Evolutionary conservation across 2,797 vertebrate genomes (phyloP).

Genomic region (Sarcophilus harrisii): DNA sequence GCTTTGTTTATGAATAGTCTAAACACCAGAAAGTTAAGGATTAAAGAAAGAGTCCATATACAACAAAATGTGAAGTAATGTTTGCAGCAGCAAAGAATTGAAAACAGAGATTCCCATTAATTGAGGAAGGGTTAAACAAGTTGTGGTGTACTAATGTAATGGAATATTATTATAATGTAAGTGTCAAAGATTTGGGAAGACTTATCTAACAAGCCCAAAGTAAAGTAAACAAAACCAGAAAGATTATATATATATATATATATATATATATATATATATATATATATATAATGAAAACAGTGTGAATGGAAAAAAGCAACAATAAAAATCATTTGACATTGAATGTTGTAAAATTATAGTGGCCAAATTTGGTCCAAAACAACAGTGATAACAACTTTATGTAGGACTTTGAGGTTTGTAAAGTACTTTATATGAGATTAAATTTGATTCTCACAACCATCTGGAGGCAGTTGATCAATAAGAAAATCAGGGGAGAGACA

Average conservation of each 20-base stretch:
- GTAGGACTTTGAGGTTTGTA: background rate
- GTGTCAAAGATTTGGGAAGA: background rate
- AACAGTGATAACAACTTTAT: background rate
- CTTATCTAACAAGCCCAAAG: background rate
- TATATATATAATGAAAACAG: background rate
- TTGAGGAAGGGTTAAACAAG: background rate
- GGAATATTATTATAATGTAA: background rate
- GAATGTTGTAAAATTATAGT: background rate
- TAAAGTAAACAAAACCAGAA: background rate
- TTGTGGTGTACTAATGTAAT: background rate
- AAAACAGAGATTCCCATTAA: background rate
- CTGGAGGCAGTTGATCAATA: background rate
- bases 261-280: background rate
- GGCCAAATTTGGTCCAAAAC: background rate
- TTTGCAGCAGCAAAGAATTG: background rate
- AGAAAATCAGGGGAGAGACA: background rate
- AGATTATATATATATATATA: background rate
- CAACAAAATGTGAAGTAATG: background rate
- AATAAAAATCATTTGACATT: background rate
- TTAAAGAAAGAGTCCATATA: background rate
- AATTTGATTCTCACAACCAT: background rate
- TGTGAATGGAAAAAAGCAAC: background rate
- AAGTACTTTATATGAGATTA: background rate
- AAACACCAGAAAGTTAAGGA: background rate
- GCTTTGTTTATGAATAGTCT: background rate